Percentiles rank a stretch among this genome's conserved stretches.
phyloP scores from a whole-genome alignment of 1,140 invertebrate species.

The Caenorhabditis elegans region DNA sequence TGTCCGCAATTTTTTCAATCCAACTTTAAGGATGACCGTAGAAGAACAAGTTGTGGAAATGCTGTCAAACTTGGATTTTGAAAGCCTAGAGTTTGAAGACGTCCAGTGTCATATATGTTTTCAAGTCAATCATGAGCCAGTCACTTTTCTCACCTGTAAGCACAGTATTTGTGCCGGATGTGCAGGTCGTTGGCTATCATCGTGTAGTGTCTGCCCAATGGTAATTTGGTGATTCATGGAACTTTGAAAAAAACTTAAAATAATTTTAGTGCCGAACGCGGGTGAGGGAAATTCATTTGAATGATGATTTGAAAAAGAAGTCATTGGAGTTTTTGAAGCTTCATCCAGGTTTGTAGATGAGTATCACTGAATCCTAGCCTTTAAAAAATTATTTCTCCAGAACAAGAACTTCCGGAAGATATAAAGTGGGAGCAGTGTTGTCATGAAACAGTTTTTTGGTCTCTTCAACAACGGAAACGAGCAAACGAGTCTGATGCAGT shows the following conservation, averaged over 20 bases:
- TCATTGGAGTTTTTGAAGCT: neutral
- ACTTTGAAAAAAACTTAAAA: too few species aligned
- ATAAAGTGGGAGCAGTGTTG: neutral
- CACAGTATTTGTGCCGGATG: neutral
- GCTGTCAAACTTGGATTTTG: neutral
- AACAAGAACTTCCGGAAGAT: neutral
- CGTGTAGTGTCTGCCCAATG: neutral
- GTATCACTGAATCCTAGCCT: too few species aligned
- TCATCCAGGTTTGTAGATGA: neutral
- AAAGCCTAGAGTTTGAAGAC: neutral
- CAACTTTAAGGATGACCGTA: too few species aligned
- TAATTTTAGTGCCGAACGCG: neutral
- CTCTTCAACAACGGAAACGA: neutral
- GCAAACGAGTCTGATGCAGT: neutral
- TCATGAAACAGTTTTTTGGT: neutral
- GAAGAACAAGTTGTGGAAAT: too few species aligned
- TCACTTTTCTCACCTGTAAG: neutral
- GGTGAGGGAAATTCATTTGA: neutral
- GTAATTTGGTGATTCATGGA: neutral
- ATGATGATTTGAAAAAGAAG: neutral
- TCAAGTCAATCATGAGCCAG: neutral
- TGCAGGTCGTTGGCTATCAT: neutral
- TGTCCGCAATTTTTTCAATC: too few species aligned
- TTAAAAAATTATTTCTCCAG: neutral
- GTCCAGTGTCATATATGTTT: neutral